Evolutionary conservation across 2,888 invertebrate genomes (phyloP).

Genomic region (Chrysolina americana): DNA sequence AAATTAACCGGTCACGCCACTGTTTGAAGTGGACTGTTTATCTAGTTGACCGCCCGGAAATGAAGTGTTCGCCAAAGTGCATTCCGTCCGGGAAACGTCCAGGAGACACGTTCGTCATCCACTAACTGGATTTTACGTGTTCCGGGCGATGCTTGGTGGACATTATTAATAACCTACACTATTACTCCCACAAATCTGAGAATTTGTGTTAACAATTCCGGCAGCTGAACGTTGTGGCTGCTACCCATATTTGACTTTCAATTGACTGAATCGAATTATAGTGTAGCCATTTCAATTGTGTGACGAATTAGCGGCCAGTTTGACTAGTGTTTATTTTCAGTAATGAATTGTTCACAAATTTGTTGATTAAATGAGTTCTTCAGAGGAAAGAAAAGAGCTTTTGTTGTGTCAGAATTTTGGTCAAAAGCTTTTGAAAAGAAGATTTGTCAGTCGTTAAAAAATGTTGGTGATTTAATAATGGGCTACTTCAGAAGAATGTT

Average conservation of each 20-base stretch:
- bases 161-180: conserved; percentile 13
- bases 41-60: conserved; percentile 18
- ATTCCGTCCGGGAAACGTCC: conserved; percentile 16
- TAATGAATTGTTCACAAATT: no score
- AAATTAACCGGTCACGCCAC: conserved; percentile 1
- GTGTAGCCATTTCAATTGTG: neutral
- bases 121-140: conserved; percentile 20
- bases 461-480: no score
- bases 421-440: no score
- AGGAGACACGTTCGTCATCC: conserved; percentile 16
- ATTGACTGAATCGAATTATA: neutral
- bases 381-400: no score
- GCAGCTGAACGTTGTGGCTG: neutral
- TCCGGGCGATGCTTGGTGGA: neutral
- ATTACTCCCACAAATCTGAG: conserved; percentile 9
- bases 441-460: no score
- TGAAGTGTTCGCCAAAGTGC: conserved; percentile 18
- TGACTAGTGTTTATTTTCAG: neutral
- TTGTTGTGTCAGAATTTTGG: no score
- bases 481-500: no score
- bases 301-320: neutral
- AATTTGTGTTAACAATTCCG: conserved; percentile 13
- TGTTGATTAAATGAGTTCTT: no score
- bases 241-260: neutral
- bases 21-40: conserved; percentile 1